These are phyloP conservation scores for Dendroctonus valens DNA, from an alignment of 1,140 invertebrate species.

Conservation along the genomic window DNA sequence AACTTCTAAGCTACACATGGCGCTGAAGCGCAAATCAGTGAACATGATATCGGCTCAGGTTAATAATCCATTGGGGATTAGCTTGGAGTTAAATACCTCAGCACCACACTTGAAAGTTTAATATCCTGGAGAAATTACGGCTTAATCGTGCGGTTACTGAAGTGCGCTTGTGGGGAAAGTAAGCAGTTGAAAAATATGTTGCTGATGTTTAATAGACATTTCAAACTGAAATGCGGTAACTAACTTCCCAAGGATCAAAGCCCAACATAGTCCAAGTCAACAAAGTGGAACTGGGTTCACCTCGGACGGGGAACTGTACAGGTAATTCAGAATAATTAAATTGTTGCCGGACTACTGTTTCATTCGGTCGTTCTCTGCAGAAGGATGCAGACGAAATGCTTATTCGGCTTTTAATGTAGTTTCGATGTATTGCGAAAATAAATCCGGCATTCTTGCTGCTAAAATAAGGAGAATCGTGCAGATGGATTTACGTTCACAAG, in stretches of 20 bases:
- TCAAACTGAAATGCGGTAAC: constrained; percentile 7
- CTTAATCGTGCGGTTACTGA: too few relatives aligned
- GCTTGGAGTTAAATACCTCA: too few relatives aligned
- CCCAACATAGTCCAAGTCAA: background rate
- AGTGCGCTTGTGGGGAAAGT: background rate
- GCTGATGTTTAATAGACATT: background rate
- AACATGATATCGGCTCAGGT: too few relatives aligned
- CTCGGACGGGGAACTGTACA: constrained; percentile 16
- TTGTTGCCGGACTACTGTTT: constrained; percentile 11
- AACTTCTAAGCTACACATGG: too few relatives aligned
- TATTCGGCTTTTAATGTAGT: constrained; percentile 10
- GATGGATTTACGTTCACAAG: too few relatives aligned
- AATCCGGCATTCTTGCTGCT: too few relatives aligned
- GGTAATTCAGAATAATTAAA: constrained; percentile 19
- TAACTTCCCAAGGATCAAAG: constrained; percentile 15
- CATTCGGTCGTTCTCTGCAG: background rate
- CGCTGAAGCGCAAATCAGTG: too few relatives aligned
- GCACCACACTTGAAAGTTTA: too few relatives aligned
- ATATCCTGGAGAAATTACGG: too few relatives aligned
- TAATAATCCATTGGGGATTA: too few relatives aligned
- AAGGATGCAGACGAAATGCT: background rate
- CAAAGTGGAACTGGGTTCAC: constrained; percentile 9
- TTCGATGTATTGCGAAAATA: background rate
- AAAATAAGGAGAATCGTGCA: too few relatives aligned
- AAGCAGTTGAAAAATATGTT: background rate